Evolutionary conservation across 2,888 invertebrate species (phyloP), one percentile per base, ranked within the genome.

Genomic region (Epiblema foenella): DNA sequence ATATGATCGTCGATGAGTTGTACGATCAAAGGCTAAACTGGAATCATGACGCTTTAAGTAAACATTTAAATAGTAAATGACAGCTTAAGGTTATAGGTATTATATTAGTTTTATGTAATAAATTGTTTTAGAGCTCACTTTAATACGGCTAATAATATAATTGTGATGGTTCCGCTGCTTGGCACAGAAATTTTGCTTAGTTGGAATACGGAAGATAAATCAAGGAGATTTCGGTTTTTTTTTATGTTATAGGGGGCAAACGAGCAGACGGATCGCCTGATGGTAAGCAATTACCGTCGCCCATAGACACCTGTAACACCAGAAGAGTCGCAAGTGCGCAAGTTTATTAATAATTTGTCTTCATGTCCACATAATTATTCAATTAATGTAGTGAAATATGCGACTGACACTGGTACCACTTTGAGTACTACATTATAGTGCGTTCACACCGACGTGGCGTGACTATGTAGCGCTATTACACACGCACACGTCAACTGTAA

Each of bases 361-460:
- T 29, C 15, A 51, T 20, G 10, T 29, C 18, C 51, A n/a, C 17
- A 62, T 46, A 51, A 37, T 63, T 51, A 29, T 51, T 18, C 20
- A 37, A 37, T 58, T 20, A 39, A 37, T 64, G 37, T 39, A 52
- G 58, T 37, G 39, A 64, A 18, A 20, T 20, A 37, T 20, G 18
- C 15, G 46, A 49, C 5, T 51, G 51, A 18, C 29, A 37, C 33
- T 42, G 33, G 33, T 42, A 71, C 33, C 11, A 52, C 37, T 39
- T 39, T 54, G 33, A 54, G 46, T 54, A 49, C 20, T 39, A n/a
- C 42, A 15, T 63, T 51, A 66, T 11, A 66, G 70, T 70, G 20
- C 70, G 15, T 71, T 71, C 70, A 71, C 70, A 56, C 60, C 65
- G 58, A 37, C 33, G 29, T 70, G 37, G 70, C 70, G 70, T 71